These are phyloP conservation scores for Vulpes vulpes DNA, from an alignment of 2,113 vertebrate species.

Conservation along the genomic window DNA sequence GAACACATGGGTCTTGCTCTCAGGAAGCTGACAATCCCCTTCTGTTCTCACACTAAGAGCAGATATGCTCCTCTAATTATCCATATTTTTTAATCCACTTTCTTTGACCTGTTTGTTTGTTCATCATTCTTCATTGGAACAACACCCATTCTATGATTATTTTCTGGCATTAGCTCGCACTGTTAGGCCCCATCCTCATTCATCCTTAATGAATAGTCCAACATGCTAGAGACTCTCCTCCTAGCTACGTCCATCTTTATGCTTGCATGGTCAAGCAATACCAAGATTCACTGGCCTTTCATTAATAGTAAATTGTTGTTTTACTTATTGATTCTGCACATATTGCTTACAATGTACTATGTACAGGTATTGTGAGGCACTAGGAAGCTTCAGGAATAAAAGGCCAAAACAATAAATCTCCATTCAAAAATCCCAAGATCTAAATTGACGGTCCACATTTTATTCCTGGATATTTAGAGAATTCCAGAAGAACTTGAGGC, in stretches of 20 bases:
- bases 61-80: not conserved
- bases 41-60: not conserved
- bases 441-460: not conserved
- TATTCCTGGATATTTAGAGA: not conserved
- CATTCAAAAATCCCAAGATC: not conserved
- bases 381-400: not conserved
- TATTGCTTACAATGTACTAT: not conserved
- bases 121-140: not conserved
- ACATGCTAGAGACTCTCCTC: not conserved
- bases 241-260: not conserved
- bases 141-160: not conserved
- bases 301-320: conserved; percentile 6
- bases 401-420: not conserved
- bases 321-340: conserved; percentile 29
- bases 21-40: not conserved
- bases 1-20: not conserved
- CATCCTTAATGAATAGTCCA: not conserved
- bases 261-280: not conserved
- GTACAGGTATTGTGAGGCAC: not conserved
- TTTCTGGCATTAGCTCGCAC: not conserved
- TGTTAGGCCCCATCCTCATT: not conserved
- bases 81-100: not conserved
- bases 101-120: not conserved
- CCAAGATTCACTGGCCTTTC: not conserved
- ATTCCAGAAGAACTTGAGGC: not conserved